Evolutionary conservation across 2,113 vertebrate genomes (phyloP).

Genomic region (Shinisaurus crocodilurus): DNA sequence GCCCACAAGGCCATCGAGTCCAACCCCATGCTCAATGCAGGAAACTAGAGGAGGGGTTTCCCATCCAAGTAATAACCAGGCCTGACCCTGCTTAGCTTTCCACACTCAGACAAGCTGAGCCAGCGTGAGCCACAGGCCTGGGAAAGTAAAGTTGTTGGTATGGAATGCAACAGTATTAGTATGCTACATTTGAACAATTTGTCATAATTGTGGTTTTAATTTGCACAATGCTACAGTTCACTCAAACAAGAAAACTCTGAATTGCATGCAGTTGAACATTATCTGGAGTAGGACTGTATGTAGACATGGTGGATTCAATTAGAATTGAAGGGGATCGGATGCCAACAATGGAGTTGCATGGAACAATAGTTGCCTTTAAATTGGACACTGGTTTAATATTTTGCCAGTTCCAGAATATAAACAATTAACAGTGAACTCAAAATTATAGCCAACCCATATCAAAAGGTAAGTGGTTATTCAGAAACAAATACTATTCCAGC

Average conservation of each 20-base stretch:
- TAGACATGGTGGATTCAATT: background rate
- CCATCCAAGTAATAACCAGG: too few relatives aligned
- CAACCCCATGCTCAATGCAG: too few relatives aligned
- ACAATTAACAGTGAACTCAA: background rate
- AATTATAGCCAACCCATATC: background rate
- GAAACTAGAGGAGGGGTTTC: too few relatives aligned
- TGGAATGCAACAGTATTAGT: background rate
- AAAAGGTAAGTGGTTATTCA: background rate
- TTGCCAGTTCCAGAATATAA: background rate
- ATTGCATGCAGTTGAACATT: background rate
- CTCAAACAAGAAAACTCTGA: background rate
- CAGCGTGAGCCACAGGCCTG: too few relatives aligned
- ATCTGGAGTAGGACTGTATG: background rate
- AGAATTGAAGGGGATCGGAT: background rate
- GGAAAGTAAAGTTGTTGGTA: background rate
- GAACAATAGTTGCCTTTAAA: background rate
- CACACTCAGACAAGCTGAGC: too few relatives aligned
- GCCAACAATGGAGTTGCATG: background rate
- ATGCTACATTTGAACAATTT: background rate
- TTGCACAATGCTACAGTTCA: background rate
- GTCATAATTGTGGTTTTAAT: background rate
- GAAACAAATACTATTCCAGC: too few relatives aligned
- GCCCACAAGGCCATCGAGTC: too few relatives aligned
- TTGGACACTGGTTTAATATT: background rate
- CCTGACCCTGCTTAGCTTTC: too few relatives aligned